Evolutionary conservation across 2,797 vertebrate genomes (phyloP).

Genomic region (Nasua narica): DNA sequence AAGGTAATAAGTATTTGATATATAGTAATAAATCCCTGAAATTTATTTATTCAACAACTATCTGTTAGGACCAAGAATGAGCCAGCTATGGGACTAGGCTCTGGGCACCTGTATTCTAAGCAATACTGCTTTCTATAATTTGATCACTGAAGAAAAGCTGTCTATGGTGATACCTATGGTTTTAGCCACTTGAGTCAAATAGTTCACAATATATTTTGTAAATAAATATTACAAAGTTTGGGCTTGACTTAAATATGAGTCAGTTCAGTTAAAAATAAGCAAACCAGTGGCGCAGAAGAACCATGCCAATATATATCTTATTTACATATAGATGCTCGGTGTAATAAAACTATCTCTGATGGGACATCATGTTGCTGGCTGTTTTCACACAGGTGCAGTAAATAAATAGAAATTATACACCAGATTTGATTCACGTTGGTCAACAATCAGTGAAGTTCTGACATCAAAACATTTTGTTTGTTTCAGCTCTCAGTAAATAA

Average conservation of each 20-base stretch:
- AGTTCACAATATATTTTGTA: background rate
- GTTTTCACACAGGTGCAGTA: background rate
- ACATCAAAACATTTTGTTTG: background rate
- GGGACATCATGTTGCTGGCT: background rate
- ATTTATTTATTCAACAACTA: background rate
- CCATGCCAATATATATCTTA: background rate
- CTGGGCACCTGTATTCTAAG: background rate
- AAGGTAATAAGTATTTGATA: background rate
- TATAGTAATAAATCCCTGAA: background rate
- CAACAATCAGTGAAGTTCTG: background rate
- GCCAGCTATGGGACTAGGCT: background rate
- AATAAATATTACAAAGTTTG: background rate
- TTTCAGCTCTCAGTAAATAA: background rate
- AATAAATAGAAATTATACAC: background rate
- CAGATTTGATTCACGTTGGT: background rate
- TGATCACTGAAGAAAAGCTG: background rate
- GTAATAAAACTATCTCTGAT: background rate
- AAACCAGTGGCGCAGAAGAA: background rate
- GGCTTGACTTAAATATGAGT: background rate
- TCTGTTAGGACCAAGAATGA: background rate
- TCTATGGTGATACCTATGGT: background rate
- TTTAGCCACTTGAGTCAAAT: background rate
- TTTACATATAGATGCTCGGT: background rate
- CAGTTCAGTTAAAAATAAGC: background rate
- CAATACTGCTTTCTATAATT: background rate